These are phyloP conservation scores for Huso huso DNA, from an alignment of 2,797 vertebrate genomes.

Conservation along the genomic window DNA sequence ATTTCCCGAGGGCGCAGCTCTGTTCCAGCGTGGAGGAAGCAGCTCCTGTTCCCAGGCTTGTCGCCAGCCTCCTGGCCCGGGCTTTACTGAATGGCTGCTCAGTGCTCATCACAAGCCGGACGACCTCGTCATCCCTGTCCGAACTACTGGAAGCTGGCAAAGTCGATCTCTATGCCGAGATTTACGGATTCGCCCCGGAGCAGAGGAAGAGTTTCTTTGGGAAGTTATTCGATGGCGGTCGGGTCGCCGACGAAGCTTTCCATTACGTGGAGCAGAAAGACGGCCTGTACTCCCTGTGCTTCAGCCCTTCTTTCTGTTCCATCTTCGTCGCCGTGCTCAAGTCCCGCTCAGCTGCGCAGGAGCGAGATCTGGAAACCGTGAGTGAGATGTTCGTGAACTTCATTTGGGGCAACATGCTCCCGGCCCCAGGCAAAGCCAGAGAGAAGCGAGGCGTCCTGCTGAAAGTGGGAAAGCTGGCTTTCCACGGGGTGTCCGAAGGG, in stretches of 20 bases:
- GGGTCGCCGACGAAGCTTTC: slow-evolving; percentile 27
- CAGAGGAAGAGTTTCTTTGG: slow-evolving; percentile 49
- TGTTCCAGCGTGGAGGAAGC: slow-evolving; percentile 30
- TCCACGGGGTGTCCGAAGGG: slow-evolving; percentile 22
- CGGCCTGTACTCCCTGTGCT: slow-evolving; percentile 47
- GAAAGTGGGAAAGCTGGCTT: slow-evolving; percentile 46
- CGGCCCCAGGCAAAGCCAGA: slow-evolving; percentile 15
- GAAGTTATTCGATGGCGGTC: slow-evolving; percentile 41
- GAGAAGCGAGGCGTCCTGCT: slow-evolving; percentile 28
- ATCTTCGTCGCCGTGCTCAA: slow-evolving; percentile 50
- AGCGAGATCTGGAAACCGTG: slow-evolving; percentile 49
- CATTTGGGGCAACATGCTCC: slow-evolving; percentile 34
- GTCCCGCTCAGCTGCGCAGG: slow-evolving; percentile 28
- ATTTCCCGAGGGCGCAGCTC: slow-evolving; percentile 23
- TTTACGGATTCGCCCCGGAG: slow-evolving; percentile 52
- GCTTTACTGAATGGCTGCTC: slow-evolving; percentile 50
- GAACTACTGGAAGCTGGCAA: neutral
- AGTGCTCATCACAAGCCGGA: slow-evolving; percentile 44
- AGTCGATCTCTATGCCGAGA: slow-evolving; percentile 26
- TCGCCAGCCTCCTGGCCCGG: slow-evolving; percentile 51
- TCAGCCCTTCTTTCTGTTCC: slow-evolving; percentile 60
- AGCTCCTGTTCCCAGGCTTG: slow-evolving; percentile 30
- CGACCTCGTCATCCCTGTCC: slow-evolving; percentile 18
- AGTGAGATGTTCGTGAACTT: slow-evolving; percentile 46
- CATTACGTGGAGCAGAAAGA: slow-evolving; percentile 47